Conservation (phyloP, 1,140 invertebrate genomes). For the Eurosta solidaginis region DNA sequence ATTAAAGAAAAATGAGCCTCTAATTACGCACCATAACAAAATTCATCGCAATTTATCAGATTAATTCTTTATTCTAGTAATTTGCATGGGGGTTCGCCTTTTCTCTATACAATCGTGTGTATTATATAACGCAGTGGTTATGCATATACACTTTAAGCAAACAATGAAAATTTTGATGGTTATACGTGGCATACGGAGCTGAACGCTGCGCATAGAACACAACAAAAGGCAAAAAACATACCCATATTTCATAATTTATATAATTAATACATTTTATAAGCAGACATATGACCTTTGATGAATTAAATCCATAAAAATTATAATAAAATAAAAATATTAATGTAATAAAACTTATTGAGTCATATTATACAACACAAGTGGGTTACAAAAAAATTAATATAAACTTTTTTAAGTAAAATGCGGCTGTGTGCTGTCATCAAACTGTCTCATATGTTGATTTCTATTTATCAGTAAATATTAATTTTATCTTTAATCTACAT, state of each 20-base stretch:
- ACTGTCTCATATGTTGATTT: neutral
- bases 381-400: neutral
- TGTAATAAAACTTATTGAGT: neutral
- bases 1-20: no score
- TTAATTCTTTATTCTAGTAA: neutral
- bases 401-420: neutral
- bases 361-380: neutral
- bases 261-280: neutral
- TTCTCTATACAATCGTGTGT: neutral
- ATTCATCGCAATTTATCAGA: no score
- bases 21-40: no score
- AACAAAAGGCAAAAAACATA: neutral
- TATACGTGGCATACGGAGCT: neutral
- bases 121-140: neutral
- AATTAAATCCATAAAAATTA: constrained; percentile 21
- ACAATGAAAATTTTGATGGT: neutral
- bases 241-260: neutral
- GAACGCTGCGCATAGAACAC: neutral
- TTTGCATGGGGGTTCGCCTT: neutral
- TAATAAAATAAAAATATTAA: neutral
- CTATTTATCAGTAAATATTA: neutral
- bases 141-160: neutral
- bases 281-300: neutral
- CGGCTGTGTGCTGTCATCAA: neutral
- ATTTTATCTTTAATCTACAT: constrained; percentile 15